Percentiles rank a stretch among this genome's conserved stretches.
Conservation (phyloP, 1,140 invertebrate species). For the Trichonephila inaurata region DNA sequence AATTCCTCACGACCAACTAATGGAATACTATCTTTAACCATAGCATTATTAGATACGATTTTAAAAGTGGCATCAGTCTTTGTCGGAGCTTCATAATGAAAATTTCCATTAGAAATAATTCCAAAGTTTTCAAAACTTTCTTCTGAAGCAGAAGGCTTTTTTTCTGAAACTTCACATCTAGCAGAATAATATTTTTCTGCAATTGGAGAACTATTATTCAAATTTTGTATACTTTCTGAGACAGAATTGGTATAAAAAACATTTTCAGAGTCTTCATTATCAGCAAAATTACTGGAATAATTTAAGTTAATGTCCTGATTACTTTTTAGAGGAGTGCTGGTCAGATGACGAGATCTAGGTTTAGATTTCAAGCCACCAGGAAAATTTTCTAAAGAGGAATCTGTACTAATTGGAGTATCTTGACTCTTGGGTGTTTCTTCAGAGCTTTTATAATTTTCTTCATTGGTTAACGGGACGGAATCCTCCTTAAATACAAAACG, state of each 20-base stretch:
- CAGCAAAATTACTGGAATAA: not conserved
- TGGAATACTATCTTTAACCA: not conserved
- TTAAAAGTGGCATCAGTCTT: not conserved
- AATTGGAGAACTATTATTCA: not conserved
- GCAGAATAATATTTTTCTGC: not conserved
- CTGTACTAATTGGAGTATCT: not conserved
- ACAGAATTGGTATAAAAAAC: constrained; percentile 16
- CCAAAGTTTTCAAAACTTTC: not conserved
- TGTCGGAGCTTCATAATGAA: not conserved
- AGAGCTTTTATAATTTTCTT: constrained; percentile 1
- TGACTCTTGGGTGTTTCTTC: not conserved
- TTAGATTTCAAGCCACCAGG: not conserved
- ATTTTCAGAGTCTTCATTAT: constrained; percentile 21
- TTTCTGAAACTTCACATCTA: not conserved
- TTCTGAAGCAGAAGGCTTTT: not conserved
- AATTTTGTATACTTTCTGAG: not conserved
- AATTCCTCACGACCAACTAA: not conserved
- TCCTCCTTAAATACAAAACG: constrained; percentile 67
- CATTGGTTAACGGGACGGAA: not conserved
- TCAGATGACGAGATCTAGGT: constrained; percentile 14
- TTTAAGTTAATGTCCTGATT: not conserved
- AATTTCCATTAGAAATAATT: not conserved
- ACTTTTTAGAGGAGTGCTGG: constrained; percentile 64
- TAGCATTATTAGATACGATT: not conserved
- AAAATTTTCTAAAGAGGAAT: not conserved